Conservation (phyloP, 2,113 vertebrate species). For the Oostethus manadensis region DNA sequence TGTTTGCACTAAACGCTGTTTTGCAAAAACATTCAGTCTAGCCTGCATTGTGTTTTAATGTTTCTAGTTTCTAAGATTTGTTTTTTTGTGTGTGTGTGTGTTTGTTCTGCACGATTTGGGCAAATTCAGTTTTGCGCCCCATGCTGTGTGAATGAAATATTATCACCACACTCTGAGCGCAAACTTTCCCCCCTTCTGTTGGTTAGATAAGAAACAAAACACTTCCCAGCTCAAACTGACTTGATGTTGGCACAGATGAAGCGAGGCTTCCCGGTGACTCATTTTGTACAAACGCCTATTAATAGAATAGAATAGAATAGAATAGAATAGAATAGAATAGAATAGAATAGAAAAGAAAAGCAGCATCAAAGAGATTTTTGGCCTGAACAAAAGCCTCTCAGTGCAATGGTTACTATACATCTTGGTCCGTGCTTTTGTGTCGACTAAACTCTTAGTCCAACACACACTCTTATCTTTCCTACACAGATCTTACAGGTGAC, state of each 20-base stretch:
- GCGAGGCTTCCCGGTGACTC: conserved; percentile 42
- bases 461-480: conserved; percentile 21
- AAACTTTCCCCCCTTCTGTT: conserved; percentile 37
- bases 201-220: conserved; percentile 41
- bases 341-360: conserved; percentile 16
- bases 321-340: conserved; percentile 32
- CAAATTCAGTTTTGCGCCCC: conserved; percentile 14
- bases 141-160: conserved; percentile 14
- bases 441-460: conserved; percentile 29
- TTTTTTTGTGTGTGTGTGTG: conserved; percentile 1
- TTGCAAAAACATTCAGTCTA: too few species aligned
- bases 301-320: conserved; percentile 14
- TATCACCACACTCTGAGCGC: conserved; percentile 19
- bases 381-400: conserved; percentile 28
- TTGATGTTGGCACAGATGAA: conserved; percentile 36
- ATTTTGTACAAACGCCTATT: conserved; percentile 34
- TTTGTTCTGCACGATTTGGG: conserved; percentile 7
- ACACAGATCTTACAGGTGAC: conserved; percentile 32
- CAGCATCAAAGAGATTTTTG: conserved; percentile 8
- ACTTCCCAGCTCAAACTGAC: conserved; percentile 27
- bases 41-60: too few species aligned
- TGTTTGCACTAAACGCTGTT: too few species aligned
- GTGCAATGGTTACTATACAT: not conserved
- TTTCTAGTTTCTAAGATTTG: conserved; percentile 1
- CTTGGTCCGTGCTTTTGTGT: conserved; percentile 25